Evolutionary conservation across 2,113 vertebrate species (phyloP).

Genomic region (Candoia aspera): DNA sequence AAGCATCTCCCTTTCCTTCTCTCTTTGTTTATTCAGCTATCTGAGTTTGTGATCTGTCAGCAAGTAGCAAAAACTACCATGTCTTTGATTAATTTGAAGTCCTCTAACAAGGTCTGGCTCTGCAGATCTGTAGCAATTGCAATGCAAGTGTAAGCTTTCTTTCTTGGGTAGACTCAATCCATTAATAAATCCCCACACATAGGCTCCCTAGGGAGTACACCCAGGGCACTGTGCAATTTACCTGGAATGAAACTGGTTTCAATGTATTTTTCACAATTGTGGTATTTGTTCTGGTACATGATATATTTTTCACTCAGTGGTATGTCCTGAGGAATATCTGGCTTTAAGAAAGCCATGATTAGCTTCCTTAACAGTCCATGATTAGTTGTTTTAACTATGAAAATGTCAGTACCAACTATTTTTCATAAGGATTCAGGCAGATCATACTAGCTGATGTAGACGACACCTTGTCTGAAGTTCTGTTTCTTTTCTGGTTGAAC

Average conservation of each 20-base stretch:
- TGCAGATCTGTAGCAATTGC: neutral
- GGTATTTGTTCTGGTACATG: neutral
- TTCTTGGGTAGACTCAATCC: neutral
- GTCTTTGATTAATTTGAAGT: conserved; percentile 59
- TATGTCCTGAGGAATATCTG: neutral
- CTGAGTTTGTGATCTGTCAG: conserved; percentile 46
- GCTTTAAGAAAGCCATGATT: neutral
- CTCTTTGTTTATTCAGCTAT: conserved; percentile 40
- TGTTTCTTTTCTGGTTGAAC: neutral
- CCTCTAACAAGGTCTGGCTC: conserved; percentile 42
- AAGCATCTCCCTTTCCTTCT: conserved; percentile 40
- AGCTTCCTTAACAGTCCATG: neutral
- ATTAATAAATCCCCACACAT: fast-evolving
- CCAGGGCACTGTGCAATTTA: neutral
- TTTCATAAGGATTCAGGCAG: neutral
- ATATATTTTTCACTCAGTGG: neutral
- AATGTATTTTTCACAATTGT: neutral
- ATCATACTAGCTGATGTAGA: neutral
- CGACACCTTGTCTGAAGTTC: neutral
- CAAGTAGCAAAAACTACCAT: conserved; percentile 43
- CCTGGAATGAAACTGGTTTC: neutral
- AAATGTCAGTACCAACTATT: neutral
- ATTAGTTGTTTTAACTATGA: neutral
- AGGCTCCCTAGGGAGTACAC: neutral
- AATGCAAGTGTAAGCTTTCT: conserved; percentile 30